Base-by-base conservation (phyloP, 2,888 invertebrate species). In the Junonia oenone region DNA sequence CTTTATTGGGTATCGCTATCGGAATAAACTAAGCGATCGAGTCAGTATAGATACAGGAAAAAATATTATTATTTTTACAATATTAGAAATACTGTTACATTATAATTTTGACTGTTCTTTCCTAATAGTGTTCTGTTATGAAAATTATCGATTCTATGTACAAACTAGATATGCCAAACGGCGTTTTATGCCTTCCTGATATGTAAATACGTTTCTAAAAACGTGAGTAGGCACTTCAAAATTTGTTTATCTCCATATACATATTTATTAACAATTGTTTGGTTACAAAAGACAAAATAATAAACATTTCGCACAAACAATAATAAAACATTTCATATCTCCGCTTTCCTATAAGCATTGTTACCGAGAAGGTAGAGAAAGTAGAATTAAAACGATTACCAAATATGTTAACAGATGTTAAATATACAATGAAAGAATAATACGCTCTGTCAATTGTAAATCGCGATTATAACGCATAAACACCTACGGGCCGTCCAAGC, bases 1-100 rank as follows among this genome's bases (percentile, higher is more conserved):
- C 76, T 78, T 83, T 76, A 79, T 66, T 68, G 71, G 74, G 66
- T 22, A n/a, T 43, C 43, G 11, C n/a, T 43, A 43, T 13, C 43
- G 6, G n/a, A 22, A 43, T 22, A 19, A 26, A 13, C 8, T 14
- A 37, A 8, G 9, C 11, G 9, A 5, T 31, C 3, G 11, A 11
- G 9, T 2, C 3, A 3, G 31, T 11, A 31, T n/a, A n/a, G n/a
- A n/a, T 31, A 31, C n/a, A 11, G 1, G 11, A 11, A 11, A n/a
- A n/a, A n/a, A n/a, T n/a, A n/a, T n/a, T n/a, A n/a, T n/a, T n/a
- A n/a, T n/a, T n/a, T n/a, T n/a, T n/a, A n/a, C n/a, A n/a, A n/a
- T n/a, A n/a, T n/a, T n/a, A n/a, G n/a, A n/a, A n/a, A n/a, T n/a
- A n/a, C n/a, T n/a, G n/a, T n/a, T n/a, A n/a, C n/a, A n/a, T n/a